A percentile compares a stretch with the other conserved stretches of the same genome.
These are phyloP conservation scores for Tenualosa thibaudeaui DNA, from an alignment of 2,797 vertebrate genomes.

Conservation along the genomic window DNA sequence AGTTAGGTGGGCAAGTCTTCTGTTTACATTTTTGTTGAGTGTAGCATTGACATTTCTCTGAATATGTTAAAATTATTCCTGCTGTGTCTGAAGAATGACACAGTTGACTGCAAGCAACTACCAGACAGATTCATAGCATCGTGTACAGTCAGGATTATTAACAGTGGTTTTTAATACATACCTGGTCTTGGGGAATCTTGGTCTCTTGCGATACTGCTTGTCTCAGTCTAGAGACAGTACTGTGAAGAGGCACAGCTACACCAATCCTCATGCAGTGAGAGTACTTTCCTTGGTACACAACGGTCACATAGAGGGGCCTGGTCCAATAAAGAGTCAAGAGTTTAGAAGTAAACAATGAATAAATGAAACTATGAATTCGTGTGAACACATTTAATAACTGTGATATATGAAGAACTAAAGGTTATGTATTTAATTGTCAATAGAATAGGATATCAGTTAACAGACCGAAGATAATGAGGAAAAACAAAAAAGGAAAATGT, in stretches of 20 bases:
- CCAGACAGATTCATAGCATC: background rate
- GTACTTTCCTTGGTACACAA: conserved; percentile 97
- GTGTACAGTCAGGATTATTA: background rate
- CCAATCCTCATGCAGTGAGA: conserved; percentile 98
- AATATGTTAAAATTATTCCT: background rate
- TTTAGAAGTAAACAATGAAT: background rate
- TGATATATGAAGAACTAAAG: too few species aligned
- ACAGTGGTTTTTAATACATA: conserved; percentile 58
- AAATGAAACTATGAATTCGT: background rate
- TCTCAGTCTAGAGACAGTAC: conserved; percentile 88
- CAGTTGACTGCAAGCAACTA: background rate
- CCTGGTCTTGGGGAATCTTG: conserved; percentile 97
- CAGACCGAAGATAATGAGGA: too few species aligned
- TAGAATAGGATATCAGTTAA: too few species aligned
- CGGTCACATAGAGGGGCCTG: conserved; percentile 93
- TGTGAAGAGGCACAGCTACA: conserved; percentile 90
- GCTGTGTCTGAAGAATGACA: background rate
- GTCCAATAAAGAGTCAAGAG: conserved; percentile 16
- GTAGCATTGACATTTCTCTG: too few species aligned
- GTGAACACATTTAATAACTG: too few species aligned
- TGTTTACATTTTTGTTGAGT: too few species aligned
- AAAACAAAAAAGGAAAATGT: too few species aligned
- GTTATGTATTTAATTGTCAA: too few species aligned
- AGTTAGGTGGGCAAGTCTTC: too few species aligned
- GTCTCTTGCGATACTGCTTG: conserved; percentile 93